Conservation (phyloP, 2,797 vertebrate species). For the Pteropus rufus region DNA sequence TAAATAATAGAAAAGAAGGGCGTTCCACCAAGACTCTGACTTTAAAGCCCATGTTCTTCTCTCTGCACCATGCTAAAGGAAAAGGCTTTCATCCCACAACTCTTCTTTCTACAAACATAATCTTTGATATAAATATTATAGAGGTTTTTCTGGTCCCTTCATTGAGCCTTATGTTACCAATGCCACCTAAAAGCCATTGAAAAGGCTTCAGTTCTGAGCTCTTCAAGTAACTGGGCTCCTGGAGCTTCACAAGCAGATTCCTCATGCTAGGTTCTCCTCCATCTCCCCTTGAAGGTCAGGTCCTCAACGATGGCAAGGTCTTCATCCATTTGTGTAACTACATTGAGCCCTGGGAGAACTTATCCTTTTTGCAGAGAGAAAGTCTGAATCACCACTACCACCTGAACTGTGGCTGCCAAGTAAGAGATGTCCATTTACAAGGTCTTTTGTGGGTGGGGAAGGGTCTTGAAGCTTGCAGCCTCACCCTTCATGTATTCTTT, state of each 20-base stretch:
- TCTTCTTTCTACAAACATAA: background rate
- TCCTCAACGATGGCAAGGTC: conserved; percentile 90
- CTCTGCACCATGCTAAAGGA: background rate
- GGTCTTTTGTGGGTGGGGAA: background rate
- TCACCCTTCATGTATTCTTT: background rate
- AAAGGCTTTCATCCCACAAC: background rate
- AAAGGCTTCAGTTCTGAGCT: background rate
- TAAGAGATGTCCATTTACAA: conserved; percentile 78
- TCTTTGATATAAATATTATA: background rate
- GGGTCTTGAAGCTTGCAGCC: background rate
- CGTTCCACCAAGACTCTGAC: background rate
- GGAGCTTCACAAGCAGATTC: background rate
- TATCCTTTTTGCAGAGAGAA: conserved; percentile 92
- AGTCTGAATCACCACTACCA: conserved; percentile 94
- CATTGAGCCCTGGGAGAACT: conserved; percentile 91
- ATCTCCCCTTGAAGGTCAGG: conserved; percentile 84
- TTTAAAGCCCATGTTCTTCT: background rate
- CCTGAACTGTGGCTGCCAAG: conserved; percentile 94
- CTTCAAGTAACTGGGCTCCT: background rate
- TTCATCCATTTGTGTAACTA: conserved; percentile 92
- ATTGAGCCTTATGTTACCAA: background rate
- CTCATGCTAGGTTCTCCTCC: background rate
- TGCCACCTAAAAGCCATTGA: background rate
- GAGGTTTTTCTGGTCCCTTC: background rate
- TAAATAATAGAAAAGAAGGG: background rate